Percentiles rank a stretch among this genome's conserved stretches.
Evolutionary conservation across 1,140 invertebrate genomes (phyloP).

Genomic region (Steinernema feltiae): DNA sequence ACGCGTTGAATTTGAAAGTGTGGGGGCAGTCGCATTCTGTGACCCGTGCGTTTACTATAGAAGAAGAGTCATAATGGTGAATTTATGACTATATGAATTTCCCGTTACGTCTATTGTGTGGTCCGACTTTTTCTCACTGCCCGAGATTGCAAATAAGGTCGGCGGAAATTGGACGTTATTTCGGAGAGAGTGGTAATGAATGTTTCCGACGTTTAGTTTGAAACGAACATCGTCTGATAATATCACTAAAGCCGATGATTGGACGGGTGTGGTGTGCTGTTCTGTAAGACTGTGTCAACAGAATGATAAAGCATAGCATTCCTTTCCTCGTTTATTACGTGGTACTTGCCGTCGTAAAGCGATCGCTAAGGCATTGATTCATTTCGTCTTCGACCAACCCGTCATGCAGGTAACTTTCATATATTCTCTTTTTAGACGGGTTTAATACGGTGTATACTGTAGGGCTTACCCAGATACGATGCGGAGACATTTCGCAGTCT

Average conservation of each 20-base stretch:
- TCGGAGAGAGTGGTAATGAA: not conserved
- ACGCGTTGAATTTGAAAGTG: too few species aligned
- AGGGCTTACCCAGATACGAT: not conserved
- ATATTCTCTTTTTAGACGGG: not conserved
- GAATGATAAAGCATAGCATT: not conserved
- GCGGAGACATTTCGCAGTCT: not conserved
- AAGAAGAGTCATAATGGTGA: not conserved
- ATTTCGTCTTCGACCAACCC: not conserved
- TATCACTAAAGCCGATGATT: not conserved
- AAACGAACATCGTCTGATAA: not conserved
- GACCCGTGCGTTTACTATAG: not conserved
- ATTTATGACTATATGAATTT: not conserved
- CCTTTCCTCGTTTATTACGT: not conserved
- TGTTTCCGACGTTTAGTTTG: not conserved
- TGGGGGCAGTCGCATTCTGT: too few species aligned
- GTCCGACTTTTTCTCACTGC: not conserved
- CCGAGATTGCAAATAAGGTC: not conserved
- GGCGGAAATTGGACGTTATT: not conserved
- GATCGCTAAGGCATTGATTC: not conserved
- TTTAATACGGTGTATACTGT: not conserved
- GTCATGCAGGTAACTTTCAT: not conserved
- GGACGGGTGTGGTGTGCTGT: not conserved
- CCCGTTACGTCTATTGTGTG: not conserved
- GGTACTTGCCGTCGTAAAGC: conserved; percentile 2
- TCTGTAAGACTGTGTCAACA: not conserved